Percentiles rank a stretch among this genome's conserved stretches.
These are phyloP conservation scores for Callimorpha dominula DNA, from an alignment of 2,888 invertebrate species.

Conservation along the genomic window DNA sequence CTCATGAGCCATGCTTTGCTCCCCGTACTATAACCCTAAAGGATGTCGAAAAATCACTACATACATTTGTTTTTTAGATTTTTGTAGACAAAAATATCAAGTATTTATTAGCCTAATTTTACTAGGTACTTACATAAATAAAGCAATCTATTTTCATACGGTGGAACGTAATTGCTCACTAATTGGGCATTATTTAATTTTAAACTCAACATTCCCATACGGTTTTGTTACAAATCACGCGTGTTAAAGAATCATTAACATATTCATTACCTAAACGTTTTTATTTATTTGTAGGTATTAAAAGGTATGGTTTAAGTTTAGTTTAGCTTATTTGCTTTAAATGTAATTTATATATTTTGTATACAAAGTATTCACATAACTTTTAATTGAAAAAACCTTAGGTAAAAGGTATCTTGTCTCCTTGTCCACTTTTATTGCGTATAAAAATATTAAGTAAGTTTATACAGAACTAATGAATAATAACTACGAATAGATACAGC, in stretches of 20 bases:
- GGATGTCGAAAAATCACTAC: no score
- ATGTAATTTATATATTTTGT: background rate
- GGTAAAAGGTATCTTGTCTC: no score
- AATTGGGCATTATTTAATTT: slow-evolving; percentile 4
- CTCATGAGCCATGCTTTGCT: no score
- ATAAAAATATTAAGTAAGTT: no score
- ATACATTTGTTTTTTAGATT: no score
- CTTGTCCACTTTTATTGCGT: no score
- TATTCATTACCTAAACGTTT: background rate
- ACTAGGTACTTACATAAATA: background rate
- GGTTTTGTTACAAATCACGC: background rate
- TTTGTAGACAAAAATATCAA: background rate
- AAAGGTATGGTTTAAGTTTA: no score
- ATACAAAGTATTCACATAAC: no score
- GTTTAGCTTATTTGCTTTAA: background rate
- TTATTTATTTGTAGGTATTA: background rate
- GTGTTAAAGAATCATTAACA: slow-evolving; percentile 1
- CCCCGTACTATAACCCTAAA: no score
- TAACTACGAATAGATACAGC: no score
- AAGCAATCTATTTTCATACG: slow-evolving; percentile 6
- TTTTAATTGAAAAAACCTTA: no score
- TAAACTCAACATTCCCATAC: background rate
- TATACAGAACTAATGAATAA: no score
- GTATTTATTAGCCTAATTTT: background rate
- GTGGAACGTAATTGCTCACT: background rate